phyloP scores from a whole-genome alignment of 2,888 invertebrate species.

The Argyresthia goedartella region DNA sequence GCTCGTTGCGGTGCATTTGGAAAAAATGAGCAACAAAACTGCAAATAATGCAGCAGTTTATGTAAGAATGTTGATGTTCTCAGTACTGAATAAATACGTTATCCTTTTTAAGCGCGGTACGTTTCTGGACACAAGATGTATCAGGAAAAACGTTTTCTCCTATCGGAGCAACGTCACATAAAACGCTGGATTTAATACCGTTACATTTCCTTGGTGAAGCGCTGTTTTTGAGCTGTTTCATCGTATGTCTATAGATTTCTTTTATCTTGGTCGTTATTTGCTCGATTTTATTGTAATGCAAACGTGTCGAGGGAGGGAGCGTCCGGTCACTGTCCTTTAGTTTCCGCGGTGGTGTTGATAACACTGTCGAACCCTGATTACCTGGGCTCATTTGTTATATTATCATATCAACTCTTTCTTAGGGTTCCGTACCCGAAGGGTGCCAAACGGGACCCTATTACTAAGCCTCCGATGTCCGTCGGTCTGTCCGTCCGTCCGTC shows the following conservation, averaged over 20 bases:
- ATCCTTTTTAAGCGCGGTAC: too few relatives aligned
- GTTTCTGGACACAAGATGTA: too few relatives aligned
- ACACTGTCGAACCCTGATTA: background rate
- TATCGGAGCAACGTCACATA: background rate
- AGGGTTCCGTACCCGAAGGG: too few relatives aligned
- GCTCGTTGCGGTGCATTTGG: background rate
- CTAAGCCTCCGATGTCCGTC: too few relatives aligned
- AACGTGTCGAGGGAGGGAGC: background rate
- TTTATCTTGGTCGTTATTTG: constrained; percentile 2
- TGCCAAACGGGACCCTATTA: too few relatives aligned
- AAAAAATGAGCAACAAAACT: background rate
- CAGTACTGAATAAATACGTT: too few relatives aligned
- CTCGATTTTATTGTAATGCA: background rate
- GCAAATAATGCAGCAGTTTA: too few relatives aligned
- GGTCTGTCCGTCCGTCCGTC: too few relatives aligned
- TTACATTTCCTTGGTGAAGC: background rate
- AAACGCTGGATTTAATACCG: background rate
- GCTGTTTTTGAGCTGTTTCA: background rate
- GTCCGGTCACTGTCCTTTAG: constrained; percentile 1
- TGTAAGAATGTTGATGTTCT: too few relatives aligned
- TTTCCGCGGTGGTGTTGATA: background rate
- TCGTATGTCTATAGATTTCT: background rate
- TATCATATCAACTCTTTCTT: background rate
- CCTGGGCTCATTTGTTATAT: background rate
- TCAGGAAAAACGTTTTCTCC: background rate